Conservation (phyloP, 2,113 vertebrate genomes). For the Tympanuchus pallidicinctus region DNA sequence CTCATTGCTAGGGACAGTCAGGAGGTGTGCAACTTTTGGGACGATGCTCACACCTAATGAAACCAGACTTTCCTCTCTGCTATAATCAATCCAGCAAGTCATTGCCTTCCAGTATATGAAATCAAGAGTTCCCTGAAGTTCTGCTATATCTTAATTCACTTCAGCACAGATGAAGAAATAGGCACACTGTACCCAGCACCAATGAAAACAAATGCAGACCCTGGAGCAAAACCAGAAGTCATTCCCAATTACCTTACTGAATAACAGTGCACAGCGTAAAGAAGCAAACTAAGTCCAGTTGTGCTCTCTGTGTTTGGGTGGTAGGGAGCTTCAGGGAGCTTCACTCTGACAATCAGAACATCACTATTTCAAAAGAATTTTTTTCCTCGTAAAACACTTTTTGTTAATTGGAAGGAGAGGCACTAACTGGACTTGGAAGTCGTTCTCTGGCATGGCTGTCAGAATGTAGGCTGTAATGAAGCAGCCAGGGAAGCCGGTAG, state of each 20-base stretch:
- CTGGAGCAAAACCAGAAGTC: background rate
- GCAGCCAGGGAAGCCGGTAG: background rate
- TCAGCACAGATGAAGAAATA: background rate
- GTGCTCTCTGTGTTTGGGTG: background rate
- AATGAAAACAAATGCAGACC: background rate
- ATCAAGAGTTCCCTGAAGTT: background rate
- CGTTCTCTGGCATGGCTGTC: background rate
- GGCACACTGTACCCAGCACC: background rate
- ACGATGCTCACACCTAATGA: background rate
- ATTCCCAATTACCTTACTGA: accelerated
- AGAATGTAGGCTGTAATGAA: background rate
- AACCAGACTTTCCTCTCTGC: background rate
- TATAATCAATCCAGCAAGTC: background rate
- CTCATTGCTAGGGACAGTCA: background rate
- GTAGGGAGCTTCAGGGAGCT: background rate
- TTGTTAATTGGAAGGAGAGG: background rate
- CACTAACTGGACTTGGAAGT: background rate
- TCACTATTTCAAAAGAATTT: background rate
- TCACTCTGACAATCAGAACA: background rate
- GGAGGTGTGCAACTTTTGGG: background rate
- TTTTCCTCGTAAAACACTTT: background rate
- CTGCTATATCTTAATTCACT: background rate
- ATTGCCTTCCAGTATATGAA: background rate
- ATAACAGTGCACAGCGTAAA: background rate
- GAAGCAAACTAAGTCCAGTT: background rate